Evolutionary conservation across 2,113 vertebrate species (phyloP), one percentile per base, ranked within the genome.

Genomic region (Scopus umbretta): DNA sequence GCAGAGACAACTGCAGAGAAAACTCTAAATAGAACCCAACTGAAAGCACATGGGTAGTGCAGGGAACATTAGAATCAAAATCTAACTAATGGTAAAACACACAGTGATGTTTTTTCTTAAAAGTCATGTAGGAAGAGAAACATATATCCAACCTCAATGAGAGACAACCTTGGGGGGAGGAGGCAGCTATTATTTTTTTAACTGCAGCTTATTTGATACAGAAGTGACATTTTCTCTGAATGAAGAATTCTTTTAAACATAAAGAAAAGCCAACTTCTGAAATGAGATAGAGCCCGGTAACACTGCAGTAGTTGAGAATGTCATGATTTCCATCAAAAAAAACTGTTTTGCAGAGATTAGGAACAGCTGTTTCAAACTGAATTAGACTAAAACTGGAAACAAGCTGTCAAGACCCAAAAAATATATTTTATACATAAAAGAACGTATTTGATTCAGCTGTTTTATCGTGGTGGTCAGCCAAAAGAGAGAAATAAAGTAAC

Each of bases 311-410:
- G 94, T 79, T 91, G 91, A 91, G 96, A 95, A 96, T 85, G 94
- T 95, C 91, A 91, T 76, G 72, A 93, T 96, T 96, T 96, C 89
- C 92, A 95, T 94, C 94, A 95, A 58, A 89, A 58, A 89, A 92
- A 81, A 83, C 30, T 92, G 92, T 95, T 94, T 95, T 90, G 95
- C 86, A 87, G 82, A 88, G 90, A 93, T 90, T 76, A 97, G 93
- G 80, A 97, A 95, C 94, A 96, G 96, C 89, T 95, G 90, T 95
- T 96, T 96, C 94, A 78, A 95, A 93, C n/a, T n/a, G n/a, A 42
- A 42, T 42, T 42, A 42, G 40, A 42, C 40, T 42, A 42, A 42
- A 42, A 42, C 40, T 42, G 40, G 40, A 42, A 42, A 42, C 40
- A 42, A 42, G 40, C 40, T 42, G 40, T 42, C 40, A 42, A 42